Conservation (phyloP, 2,888 invertebrate genomes). For the Pelosia muscerda region DNA sequence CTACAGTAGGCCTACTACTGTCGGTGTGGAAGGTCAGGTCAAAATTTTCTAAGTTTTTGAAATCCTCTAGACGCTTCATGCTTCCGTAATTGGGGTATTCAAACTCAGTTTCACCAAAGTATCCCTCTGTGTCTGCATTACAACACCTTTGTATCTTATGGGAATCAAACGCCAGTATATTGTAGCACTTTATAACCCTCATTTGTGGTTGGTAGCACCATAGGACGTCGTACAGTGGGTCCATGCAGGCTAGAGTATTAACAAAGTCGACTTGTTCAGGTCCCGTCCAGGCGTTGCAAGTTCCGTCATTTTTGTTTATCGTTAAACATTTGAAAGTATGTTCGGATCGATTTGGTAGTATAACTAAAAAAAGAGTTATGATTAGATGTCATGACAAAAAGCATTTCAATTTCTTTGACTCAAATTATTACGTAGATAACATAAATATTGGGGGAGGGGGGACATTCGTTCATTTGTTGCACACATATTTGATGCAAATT, state of each 20-base stretch:
- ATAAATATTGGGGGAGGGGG: too few relatives aligned
- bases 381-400: not conserved
- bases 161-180: constrained; percentile 93
- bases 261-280: constrained; percentile 94
- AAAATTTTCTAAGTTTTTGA: constrained; percentile 73
- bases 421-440: not conserved
- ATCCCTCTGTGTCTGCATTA: constrained; percentile 65
- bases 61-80: constrained; percentile 79
- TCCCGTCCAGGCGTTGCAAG: constrained; percentile 94
- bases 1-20: constrained; percentile 60
- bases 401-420: not conserved
- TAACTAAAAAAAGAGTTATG: constrained; percentile 85
- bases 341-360: constrained; percentile 93
- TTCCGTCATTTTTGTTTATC: constrained; percentile 95
- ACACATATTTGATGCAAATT: too few relatives aligned
- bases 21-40: constrained; percentile 69
- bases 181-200: constrained; percentile 91
- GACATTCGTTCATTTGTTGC: too few relatives aligned
- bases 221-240: constrained; percentile 96
- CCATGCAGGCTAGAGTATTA: constrained; percentile 93
- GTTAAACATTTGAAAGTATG: constrained; percentile 95
- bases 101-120: constrained; percentile 60
- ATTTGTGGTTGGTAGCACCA: constrained; percentile 95
- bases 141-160: constrained; percentile 78
- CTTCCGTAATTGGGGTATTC: constrained; percentile 79